Conservation (phyloP, 1,140 invertebrate genomes). For the Vanessa atalanta region DNA sequence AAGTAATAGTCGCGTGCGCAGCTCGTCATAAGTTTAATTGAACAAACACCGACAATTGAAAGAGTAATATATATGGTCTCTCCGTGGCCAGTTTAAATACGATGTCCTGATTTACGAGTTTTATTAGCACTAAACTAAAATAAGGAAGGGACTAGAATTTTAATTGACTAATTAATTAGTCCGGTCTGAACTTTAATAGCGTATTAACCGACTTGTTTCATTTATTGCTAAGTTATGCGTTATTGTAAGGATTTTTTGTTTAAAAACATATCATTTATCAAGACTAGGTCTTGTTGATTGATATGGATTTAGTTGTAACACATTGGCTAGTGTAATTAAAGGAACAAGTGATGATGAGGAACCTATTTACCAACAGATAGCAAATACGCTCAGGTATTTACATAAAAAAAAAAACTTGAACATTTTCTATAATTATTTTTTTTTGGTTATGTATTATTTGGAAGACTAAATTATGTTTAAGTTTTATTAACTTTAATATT, state of each 20-base stretch:
- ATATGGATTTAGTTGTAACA: background rate
- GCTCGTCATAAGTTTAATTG: background rate
- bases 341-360: too few species aligned
- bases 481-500: too few species aligned
- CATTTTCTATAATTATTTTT: too few species aligned
- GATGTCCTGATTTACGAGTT: constrained; percentile 53
- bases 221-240: background rate
- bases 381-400: too few species aligned
- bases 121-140: constrained; percentile 51
- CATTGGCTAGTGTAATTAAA: too few species aligned
- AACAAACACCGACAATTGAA: constrained; percentile 11
- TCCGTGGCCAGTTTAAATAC: constrained; percentile 41
- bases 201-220: constrained; percentile 21
- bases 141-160: constrained; percentile 54
- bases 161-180: constrained; percentile 70
- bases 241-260: background rate
- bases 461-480: too few species aligned
- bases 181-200: constrained; percentile 55
- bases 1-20: too few species aligned
- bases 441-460: too few species aligned
- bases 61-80: constrained; percentile 18
- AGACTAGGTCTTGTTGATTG: background rate
- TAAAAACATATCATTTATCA: background rate
- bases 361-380: too few species aligned
- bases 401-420: too few species aligned